These are phyloP conservation scores for Drosophila formosana DNA, from an alignment of 2,888 invertebrate species.

Conservation along the genomic window DNA sequence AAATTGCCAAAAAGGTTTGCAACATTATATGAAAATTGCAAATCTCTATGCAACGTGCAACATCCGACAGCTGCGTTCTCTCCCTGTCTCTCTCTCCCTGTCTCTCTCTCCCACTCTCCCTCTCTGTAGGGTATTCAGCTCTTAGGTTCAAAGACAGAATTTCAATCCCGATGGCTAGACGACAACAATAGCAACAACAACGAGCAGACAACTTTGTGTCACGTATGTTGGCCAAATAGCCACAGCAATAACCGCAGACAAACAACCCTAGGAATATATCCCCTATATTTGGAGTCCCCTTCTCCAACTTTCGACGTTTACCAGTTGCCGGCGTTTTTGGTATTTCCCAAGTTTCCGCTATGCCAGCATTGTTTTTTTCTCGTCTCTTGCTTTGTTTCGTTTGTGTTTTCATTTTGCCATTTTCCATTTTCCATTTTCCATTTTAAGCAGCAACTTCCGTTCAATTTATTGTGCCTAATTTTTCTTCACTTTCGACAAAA, in stretches of 20 bases:
- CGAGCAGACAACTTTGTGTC: conserved; percentile 18
- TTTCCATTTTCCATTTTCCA: conserved; percentile 35
- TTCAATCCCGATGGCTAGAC: conserved; percentile 56
- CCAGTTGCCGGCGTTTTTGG: conserved; percentile 32
- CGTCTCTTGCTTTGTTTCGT: conserved; percentile 14
- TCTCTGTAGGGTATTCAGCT: background rate
- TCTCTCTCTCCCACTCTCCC: background rate
- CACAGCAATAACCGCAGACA: conserved; percentile 64
- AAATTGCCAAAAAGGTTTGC: conserved; percentile 58
- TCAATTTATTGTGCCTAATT: conserved; percentile 82
- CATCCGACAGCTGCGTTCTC: background rate
- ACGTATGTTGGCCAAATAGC: conserved; percentile 50
- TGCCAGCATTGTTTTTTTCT: conserved; percentile 16
- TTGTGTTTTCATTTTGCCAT: conserved; percentile 23
- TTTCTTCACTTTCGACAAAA: conserved; percentile 71
- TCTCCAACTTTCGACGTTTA: conserved; percentile 20
- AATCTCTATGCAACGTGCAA: conserved; percentile 49
- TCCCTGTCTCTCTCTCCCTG: background rate
- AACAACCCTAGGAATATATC: conserved; percentile 47
- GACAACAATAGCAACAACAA: conserved; percentile 45
- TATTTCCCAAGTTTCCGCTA: conserved; percentile 22
- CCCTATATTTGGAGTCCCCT: background rate
- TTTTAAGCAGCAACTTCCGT: conserved; percentile 80
- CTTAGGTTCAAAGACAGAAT: conserved; percentile 35
- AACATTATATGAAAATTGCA: conserved; percentile 61